Evolutionary conservation across 2,797 vertebrate species (phyloP).

Genomic region (Epinephelus malabaricus): DNA sequence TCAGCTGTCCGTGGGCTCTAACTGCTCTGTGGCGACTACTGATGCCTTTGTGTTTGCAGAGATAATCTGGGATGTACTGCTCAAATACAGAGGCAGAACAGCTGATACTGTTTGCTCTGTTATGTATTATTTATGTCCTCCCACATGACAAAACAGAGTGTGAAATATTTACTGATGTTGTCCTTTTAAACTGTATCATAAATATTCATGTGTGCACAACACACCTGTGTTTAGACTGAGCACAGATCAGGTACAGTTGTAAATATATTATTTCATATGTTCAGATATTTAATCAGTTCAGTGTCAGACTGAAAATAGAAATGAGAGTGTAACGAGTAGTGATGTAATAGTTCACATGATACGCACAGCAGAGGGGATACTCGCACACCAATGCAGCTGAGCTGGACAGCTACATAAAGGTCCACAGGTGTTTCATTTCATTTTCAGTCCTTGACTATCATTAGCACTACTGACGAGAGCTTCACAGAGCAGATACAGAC

Average conservation of each 20-base stretch:
- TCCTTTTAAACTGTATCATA: neutral
- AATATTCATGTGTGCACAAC: neutral
- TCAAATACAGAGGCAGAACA: constrained; percentile 25
- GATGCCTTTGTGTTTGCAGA: constrained; percentile 45
- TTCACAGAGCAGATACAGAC: too few species aligned
- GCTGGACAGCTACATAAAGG: too few species aligned
- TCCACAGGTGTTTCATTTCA: too few species aligned
- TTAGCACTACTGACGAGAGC: too few species aligned
- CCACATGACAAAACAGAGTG: neutral
- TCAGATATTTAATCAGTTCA: neutral
- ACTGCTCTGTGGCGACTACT: constrained; percentile 28
- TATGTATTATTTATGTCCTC: constrained; percentile 43
- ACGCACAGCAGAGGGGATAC: too few species aligned
- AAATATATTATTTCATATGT: neutral
- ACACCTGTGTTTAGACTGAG: neutral
- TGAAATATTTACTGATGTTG: neutral
- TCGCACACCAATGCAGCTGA: too few species aligned
- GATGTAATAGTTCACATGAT: too few species aligned
- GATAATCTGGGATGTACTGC: constrained; percentile 32
- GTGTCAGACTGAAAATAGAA: too few species aligned
- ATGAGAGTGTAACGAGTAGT: too few species aligned
- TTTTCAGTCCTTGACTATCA: too few species aligned
- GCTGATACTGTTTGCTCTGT: constrained; percentile 20
- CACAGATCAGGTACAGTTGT: neutral
- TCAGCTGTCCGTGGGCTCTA: constrained; percentile 42